phyloP scores from a whole-genome alignment of 2,113 vertebrate species.

The Conger conger region DNA sequence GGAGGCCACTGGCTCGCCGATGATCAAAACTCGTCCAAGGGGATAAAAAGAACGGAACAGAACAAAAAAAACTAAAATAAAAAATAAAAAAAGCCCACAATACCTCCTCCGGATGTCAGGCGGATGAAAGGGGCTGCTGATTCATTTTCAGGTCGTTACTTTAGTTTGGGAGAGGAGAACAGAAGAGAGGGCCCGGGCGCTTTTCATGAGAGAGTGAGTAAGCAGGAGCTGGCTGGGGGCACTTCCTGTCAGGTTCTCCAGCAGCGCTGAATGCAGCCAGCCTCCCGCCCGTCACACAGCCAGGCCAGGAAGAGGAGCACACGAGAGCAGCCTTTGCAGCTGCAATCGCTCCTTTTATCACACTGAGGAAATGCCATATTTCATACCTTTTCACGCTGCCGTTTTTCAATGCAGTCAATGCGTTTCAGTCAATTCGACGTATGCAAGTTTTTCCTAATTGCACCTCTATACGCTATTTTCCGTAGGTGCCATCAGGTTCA shows the following conservation, averaged over 20 bases:
- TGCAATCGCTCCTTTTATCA: no score
- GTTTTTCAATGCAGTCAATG: no score
- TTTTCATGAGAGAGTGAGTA: background rate
- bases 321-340: background rate
- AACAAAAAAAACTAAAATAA: background rate
- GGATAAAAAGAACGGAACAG: background rate
- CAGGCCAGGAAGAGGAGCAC: background rate
- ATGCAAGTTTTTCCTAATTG: no score
- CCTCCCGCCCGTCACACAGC: background rate
- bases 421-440: no score
- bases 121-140: background rate
- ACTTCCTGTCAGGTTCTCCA: conserved; percentile 1
- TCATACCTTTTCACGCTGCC: no score
- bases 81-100: background rate
- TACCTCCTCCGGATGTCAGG: background rate
- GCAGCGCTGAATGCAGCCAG: background rate
- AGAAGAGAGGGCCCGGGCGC: background rate
- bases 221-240: background rate
- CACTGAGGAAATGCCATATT: no score
- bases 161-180: background rate
- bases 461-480: no score
- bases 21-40: conserved; percentile 3
- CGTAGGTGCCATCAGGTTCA: no score
- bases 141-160: conserved; percentile 6
- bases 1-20: background rate